Conservation (phyloP, 2,888 invertebrate genomes). For the Dexiosoma caninum region DNA sequence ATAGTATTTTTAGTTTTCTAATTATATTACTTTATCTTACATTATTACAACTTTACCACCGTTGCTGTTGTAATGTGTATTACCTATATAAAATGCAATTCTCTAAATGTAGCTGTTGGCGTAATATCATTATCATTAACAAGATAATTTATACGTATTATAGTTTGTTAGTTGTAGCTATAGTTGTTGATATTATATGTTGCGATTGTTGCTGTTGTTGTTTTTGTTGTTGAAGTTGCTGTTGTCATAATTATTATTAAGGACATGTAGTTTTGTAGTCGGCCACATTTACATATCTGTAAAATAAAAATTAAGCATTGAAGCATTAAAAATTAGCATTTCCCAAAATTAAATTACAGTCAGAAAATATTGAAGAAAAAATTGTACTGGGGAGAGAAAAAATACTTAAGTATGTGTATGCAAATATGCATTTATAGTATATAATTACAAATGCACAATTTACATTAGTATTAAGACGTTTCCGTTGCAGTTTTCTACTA, state of each 20-base stretch:
- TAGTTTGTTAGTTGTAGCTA: constrained; percentile 5
- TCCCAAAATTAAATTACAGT: too few relatives aligned
- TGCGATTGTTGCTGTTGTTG: constrained; percentile 13
- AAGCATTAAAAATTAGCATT: constrained; percentile 12
- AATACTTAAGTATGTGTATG: too few relatives aligned
- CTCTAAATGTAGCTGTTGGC: constrained; percentile 30
- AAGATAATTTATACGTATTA: constrained; percentile 44
- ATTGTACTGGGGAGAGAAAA: too few relatives aligned
- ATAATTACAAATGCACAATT: too few relatives aligned
- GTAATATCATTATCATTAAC: constrained; percentile 49
- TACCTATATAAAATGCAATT: constrained; percentile 38
- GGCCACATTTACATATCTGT: constrained; percentile 11
- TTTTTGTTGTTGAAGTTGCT: constrained; percentile 1
- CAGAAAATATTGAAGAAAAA: too few relatives aligned
- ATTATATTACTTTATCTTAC: background rate
- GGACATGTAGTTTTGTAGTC: constrained; percentile 2
- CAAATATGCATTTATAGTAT: too few relatives aligned
- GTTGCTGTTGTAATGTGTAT: constrained; percentile 18
- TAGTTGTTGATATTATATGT: too few relatives aligned
- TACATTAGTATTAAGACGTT: too few relatives aligned
- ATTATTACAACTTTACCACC: constrained; percentile 39
- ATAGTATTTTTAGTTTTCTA: background rate
- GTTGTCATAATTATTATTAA: constrained; percentile 46
- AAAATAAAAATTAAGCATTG: constrained; percentile 9
- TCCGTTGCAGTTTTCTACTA: too few relatives aligned